phyloP scores from a whole-genome alignment of 2,113 vertebrate genomes.

The Stercorarius parasiticus region DNA sequence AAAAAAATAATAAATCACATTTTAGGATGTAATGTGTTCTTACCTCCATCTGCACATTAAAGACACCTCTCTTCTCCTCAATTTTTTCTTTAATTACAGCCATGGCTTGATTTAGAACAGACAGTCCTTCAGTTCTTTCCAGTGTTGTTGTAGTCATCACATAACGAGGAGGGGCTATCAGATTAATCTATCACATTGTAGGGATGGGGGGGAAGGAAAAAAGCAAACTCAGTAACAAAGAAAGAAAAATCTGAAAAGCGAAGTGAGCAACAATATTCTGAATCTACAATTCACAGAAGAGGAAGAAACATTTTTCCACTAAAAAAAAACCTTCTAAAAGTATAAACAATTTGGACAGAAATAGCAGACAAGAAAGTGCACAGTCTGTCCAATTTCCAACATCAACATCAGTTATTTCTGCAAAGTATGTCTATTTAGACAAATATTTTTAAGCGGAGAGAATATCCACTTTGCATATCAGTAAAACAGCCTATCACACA shows the following conservation, averaged over 20 bases:
- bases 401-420: neutral
- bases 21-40: constrained; percentile 4
- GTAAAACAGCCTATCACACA: neutral
- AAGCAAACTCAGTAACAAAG: neutral
- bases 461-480: neutral
- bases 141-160: constrained; percentile 98
- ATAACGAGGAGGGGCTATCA: constrained; percentile 97
- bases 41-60: constrained; percentile 98
- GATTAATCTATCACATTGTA: constrained; percentile 84
- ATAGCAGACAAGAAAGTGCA: neutral
- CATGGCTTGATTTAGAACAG: constrained; percentile 98
- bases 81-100: constrained; percentile 98
- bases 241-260: neutral
- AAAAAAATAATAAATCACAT: neutral
- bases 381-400: neutral
- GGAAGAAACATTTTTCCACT: neutral
- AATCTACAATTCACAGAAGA: neutral
- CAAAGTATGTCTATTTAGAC: neutral
- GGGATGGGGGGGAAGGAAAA: neutral
- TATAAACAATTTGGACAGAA: neutral
- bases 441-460: neutral
- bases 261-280: neutral
- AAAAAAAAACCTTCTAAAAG: neutral
- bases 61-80: constrained; percentile 96
- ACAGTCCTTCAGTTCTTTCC: constrained; percentile 96